phyloP scores from a whole-genome alignment of 1,140 invertebrate genomes.

The Nephila pilipes region DNA sequence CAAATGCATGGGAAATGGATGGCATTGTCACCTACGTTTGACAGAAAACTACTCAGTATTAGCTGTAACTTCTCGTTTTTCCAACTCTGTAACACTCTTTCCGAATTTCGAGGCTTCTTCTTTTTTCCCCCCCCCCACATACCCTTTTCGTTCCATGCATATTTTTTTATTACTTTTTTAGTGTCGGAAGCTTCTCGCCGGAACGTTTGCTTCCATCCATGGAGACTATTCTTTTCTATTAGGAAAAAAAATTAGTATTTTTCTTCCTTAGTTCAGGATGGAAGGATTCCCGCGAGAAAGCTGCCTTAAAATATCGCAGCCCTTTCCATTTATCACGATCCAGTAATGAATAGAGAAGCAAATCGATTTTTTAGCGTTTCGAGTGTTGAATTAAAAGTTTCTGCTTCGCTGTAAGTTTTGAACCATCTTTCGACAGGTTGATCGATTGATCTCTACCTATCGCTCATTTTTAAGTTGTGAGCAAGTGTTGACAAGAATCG shows the following conservation, averaged over 20 bases:
- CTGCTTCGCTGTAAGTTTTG: neutral
- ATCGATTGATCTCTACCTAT: too few relatives aligned
- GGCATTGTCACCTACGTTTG: conserved; percentile 70
- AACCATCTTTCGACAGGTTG: too few relatives aligned
- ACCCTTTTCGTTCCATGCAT: too few relatives aligned
- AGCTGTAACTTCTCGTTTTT: conserved; percentile 65
- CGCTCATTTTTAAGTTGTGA: too few relatives aligned
- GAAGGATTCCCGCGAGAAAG: neutral
- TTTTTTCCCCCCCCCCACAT: neutral
- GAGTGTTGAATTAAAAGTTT: neutral
- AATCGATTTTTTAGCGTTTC: neutral
- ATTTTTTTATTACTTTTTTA: too few relatives aligned
- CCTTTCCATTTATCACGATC: neutral
- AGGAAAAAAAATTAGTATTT: neutral
- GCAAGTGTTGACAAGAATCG: too few relatives aligned
- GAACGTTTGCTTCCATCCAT: too few relatives aligned
- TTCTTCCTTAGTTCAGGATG: neutral
- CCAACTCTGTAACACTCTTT: conserved; percentile 20
- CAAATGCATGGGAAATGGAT: conserved; percentile 69
- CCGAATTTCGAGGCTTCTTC: neutral
- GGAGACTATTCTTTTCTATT: neutral
- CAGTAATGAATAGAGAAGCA: neutral
- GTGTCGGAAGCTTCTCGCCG: too few relatives aligned
- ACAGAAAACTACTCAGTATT: conserved; percentile 68
- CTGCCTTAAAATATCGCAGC: neutral